Evolutionary conservation across 2,888 invertebrate species (phyloP).

Genomic region (Torymus texanus): DNA sequence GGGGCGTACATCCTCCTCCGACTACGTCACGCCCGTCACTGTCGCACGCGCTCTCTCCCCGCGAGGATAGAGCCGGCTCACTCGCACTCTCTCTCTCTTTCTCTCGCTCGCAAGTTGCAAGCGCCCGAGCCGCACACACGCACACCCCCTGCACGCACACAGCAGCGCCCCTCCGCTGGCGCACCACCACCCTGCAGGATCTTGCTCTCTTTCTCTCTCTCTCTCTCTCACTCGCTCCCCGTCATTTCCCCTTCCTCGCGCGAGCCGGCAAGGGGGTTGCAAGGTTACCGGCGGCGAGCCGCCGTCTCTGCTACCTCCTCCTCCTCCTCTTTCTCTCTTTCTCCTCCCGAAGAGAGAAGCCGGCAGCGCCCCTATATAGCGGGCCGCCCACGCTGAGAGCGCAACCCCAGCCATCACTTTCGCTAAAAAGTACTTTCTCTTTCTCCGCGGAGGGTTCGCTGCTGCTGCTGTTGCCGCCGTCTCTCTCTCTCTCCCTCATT

Average conservation of each 20-base stretch:
- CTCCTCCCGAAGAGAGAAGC: conserved; percentile 29
- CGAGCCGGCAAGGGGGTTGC: conserved; percentile 68
- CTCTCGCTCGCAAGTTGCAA: conserved; percentile 19
- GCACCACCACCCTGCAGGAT: conserved; percentile 16
- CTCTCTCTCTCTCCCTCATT: conserved; percentile 14
- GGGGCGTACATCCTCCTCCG: conserved; percentile 74
- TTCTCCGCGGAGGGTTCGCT: conserved; percentile 60
- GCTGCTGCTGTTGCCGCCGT: conserved; percentile 1
- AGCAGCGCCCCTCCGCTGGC: conserved; percentile 8
- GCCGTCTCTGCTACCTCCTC: conserved; percentile 53
- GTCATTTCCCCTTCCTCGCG: conserved; percentile 68
- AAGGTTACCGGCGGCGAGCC: conserved; percentile 69
- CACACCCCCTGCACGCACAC: conserved; percentile 28
- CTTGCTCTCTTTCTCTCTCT: conserved; percentile 50
- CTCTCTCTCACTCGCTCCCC: conserved; percentile 55
- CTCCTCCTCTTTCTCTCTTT: conserved; percentile 37
- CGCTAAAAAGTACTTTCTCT: conserved; percentile 64
- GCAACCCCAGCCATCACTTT: conserved; percentile 67
- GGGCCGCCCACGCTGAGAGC: conserved; percentile 57
- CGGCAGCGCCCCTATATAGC: conserved; percentile 49
- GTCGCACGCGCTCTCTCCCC: conserved; percentile 68
- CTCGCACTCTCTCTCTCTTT: conserved; percentile 55
- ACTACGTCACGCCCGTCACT: conserved; percentile 75
- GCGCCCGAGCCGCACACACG: neutral
- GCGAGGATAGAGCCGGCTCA: conserved; percentile 26